Evolutionary conservation across 2,888 invertebrate species (phyloP).

Genomic region (Drosophila meridiana): DNA sequence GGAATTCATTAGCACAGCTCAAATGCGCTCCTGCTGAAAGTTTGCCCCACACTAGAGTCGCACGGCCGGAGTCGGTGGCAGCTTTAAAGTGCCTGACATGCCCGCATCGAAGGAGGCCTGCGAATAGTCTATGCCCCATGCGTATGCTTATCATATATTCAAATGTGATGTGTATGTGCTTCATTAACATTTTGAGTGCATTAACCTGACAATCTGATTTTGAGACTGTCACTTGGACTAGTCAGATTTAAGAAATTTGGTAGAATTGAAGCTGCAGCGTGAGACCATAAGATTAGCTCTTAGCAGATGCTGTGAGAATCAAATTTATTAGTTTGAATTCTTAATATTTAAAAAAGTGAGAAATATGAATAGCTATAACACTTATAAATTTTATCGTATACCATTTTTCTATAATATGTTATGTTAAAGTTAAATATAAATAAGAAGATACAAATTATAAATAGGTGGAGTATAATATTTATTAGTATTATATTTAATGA

Average conservation of each 20-base stretch:
- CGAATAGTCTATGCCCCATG: conserved; percentile 51
- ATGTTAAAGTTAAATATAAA: too few species aligned
- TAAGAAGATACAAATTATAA: too few species aligned
- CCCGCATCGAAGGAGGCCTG: conserved; percentile 22
- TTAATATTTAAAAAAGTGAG: background rate
- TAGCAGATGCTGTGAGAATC: background rate
- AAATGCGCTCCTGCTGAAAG: conserved; percentile 50
- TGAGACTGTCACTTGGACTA: conserved; percentile 47
- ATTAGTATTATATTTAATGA: too few species aligned
- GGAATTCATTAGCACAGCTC: conserved; percentile 77
- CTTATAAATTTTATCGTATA: too few species aligned
- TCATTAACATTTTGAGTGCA: conserved; percentile 77
- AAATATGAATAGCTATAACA: background rate
- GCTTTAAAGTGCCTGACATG: conserved; percentile 64
- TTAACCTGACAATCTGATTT: conserved; percentile 68
- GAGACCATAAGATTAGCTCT: background rate
- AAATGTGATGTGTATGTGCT: conserved; percentile 60
- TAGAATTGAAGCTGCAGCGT: background rate
- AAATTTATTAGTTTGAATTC: background rate
- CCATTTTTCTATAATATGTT: too few species aligned
- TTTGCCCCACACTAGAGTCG: conserved; percentile 25
- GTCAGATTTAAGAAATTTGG: background rate
- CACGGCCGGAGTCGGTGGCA: conserved; percentile 28
- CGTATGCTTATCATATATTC: conserved; percentile 77
- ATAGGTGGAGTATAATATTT: too few species aligned